phyloP scores from a whole-genome alignment of 2,888 invertebrate genomes.

The Macaria notata region DNA sequence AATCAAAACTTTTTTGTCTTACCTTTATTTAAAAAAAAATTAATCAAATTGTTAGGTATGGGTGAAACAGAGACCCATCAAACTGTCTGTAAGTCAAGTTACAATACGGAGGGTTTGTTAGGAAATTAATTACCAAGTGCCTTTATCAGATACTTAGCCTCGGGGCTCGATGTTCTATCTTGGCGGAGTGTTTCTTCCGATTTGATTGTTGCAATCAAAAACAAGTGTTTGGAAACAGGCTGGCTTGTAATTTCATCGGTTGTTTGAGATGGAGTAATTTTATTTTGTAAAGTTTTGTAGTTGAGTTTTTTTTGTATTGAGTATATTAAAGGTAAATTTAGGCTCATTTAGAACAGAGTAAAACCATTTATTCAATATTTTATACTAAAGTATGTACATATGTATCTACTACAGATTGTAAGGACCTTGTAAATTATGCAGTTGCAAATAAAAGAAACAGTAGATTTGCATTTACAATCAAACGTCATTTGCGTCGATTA shows the following conservation, averaged over 20 bases:
- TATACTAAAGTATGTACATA: too few relatives aligned
- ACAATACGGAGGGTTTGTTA: conserved; percentile 52
- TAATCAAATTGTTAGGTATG: too few relatives aligned
- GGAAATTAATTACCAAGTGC: conserved; percentile 71
- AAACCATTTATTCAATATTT: too few relatives aligned
- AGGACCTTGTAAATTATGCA: too few relatives aligned
- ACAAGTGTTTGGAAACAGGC: conserved; percentile 33
- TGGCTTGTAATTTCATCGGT: conserved; percentile 29
- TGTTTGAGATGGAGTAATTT: background rate
- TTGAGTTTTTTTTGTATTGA: background rate
- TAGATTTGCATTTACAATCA: too few relatives aligned
- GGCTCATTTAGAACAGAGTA: too few relatives aligned
- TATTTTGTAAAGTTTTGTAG: background rate
- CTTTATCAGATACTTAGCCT: conserved; percentile 61
- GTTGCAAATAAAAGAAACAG: too few relatives aligned
- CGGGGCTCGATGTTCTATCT: conserved; percentile 48
- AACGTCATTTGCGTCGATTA: too few relatives aligned
- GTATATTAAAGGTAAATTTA: too few relatives aligned
- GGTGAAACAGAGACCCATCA: too few relatives aligned
- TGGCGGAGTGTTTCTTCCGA: conserved; percentile 48
- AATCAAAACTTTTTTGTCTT: background rate
- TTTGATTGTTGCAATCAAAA: conserved; percentile 48
- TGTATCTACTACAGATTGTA: too few relatives aligned
- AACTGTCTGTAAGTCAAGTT: conserved; percentile 39
- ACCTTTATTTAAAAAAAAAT: background rate